Conservation (phyloP, 2,113 vertebrate species). For the Passer domesticus region DNA sequence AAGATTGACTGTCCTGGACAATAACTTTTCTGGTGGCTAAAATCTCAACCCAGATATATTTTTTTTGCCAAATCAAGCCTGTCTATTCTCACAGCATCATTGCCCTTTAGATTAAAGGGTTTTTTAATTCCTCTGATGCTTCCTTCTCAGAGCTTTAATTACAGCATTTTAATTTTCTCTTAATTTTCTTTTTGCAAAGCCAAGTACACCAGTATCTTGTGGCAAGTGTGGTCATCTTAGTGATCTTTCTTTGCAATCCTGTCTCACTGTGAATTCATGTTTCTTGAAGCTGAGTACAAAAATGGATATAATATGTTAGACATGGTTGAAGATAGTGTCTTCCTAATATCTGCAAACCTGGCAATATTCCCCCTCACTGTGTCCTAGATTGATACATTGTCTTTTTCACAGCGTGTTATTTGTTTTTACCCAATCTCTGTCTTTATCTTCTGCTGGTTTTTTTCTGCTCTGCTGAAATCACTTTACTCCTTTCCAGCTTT, state of each 20-base stretch:
- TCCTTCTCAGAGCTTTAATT: not conserved
- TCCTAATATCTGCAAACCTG: not conserved
- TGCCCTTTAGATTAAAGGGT: not conserved
- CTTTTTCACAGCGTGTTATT: not conserved
- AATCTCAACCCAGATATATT: not conserved
- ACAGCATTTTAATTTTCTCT: not conserved
- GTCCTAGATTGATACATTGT: not conserved
- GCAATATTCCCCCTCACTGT: not conserved
- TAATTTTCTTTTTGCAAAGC: not conserved
- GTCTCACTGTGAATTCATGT: not conserved
- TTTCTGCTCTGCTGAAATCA: not conserved
- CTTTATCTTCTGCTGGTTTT: not conserved
- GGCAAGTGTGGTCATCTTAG: not conserved
- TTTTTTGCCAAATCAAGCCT: not conserved
- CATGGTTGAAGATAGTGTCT: not conserved
- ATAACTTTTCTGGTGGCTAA: not conserved
- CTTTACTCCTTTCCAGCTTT: not conserved
- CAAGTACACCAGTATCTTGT: not conserved
- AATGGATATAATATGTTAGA: not conserved
- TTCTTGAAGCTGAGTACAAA: not conserved
- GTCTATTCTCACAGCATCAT: not conserved
- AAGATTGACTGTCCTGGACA: not conserved
- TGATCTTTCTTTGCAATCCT: not conserved
- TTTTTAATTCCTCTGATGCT: not conserved
- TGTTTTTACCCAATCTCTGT: not conserved